Evolutionary conservation across 2,888 invertebrate species (phyloP).

Genomic region (Nomada fabriciana): DNA sequence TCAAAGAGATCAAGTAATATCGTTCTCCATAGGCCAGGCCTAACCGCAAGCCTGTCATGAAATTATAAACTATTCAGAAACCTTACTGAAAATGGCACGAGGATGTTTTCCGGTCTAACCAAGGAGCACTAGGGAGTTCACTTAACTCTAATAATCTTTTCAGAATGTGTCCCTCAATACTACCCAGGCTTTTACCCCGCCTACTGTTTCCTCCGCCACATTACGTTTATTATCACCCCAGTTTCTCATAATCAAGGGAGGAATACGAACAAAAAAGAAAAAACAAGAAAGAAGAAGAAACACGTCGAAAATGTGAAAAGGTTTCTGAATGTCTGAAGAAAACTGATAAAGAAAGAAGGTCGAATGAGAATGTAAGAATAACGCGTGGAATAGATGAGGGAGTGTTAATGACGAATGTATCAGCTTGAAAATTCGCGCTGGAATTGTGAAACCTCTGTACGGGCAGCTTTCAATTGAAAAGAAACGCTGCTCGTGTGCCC

Average conservation of each 20-base stretch:
- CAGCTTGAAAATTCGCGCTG: constrained; percentile 10
- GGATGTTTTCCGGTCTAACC: background rate
- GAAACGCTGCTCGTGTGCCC: constrained; percentile 11
- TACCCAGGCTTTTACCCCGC: background rate
- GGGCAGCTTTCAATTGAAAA: constrained; percentile 21
- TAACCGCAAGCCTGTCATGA: no score
- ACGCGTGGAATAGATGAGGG: background rate
- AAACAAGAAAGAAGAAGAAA: no score
- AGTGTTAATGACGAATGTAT: constrained; percentile 19
- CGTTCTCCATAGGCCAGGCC: no score
- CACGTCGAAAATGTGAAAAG: no score
- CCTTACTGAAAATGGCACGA: background rate
- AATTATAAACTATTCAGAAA: no score
- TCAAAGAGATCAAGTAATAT: no score
- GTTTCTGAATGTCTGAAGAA: background rate
- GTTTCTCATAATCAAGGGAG: background rate
- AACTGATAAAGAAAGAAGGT: no score
- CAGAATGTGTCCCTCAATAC: background rate
- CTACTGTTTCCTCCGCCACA: background rate
- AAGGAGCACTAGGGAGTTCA: background rate
- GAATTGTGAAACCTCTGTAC: constrained; percentile 20
- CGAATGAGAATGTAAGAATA: constrained; percentile 18
- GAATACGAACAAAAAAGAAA: background rate
- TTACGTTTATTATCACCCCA: background rate
- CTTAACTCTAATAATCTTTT: constrained; percentile 20